Conservation (phyloP, 92 coral and sea anemone species). For the Anthopleura xanthogrammica region DNA sequence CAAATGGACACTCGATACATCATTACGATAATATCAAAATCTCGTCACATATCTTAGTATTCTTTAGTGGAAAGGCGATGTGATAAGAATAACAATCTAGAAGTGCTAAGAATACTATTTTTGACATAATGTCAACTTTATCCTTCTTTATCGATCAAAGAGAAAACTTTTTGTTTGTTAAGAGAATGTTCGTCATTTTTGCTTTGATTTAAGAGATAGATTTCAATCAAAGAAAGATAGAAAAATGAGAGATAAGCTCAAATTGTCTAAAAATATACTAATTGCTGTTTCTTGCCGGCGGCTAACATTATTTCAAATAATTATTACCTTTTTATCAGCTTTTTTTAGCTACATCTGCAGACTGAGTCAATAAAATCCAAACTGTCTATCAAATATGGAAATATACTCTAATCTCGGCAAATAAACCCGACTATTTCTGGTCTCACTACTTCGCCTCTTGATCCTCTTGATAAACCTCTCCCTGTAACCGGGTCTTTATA, state of each 20-base stretch:
- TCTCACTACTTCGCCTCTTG: not conserved
- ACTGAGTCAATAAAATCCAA: constrained; percentile 9
- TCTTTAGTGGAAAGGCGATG: not conserved
- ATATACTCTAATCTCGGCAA: not conserved
- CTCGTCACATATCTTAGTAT: not conserved
- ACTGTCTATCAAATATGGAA: constrained; percentile 17
- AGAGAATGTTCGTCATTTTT: not conserved
- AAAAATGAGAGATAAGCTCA: not conserved
- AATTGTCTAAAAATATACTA: not conserved
- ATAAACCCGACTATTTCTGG: not conserved
- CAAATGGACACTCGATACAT: not conserved
- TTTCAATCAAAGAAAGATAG: not conserved
- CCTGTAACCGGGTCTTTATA: not conserved
- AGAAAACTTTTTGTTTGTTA: not conserved
- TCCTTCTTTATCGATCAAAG: not conserved
- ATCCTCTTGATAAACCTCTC: not conserved
- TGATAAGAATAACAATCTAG: not conserved
- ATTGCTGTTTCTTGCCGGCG: not conserved
- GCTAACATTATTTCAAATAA: not conserved
- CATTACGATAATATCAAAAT: not conserved
- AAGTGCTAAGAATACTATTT: not conserved
- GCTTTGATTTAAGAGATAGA: not conserved
- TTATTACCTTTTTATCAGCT: not conserved
- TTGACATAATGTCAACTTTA: not conserved
- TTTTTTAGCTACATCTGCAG: constrained; percentile 1